Evolutionary conservation across 2,888 invertebrate species (phyloP).

Genomic region (Protonemura montana): DNA sequence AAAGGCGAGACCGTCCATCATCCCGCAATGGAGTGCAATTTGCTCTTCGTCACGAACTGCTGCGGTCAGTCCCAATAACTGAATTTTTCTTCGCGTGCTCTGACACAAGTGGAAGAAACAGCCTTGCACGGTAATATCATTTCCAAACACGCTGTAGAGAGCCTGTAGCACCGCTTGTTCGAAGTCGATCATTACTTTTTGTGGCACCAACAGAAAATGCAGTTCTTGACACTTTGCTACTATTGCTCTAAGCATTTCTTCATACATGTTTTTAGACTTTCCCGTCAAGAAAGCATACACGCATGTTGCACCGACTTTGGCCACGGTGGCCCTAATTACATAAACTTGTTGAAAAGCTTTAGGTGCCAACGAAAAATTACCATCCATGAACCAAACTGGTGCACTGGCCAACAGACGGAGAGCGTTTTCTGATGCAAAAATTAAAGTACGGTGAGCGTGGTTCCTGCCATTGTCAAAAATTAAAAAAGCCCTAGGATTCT

Average conservation of each 20-base stretch:
- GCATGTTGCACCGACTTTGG: not conserved
- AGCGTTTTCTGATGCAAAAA: slow-evolving; percentile 1
- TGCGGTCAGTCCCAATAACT: not conserved
- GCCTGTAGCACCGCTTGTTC: slow-evolving; percentile 2
- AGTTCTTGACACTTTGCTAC: not conserved
- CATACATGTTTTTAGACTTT: not conserved
- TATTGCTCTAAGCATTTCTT: not conserved
- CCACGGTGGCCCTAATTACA: not conserved
- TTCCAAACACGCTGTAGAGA: not conserved
- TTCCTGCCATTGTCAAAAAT: slow-evolving; percentile 7
- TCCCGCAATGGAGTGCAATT: not conserved
- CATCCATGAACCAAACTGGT: not conserved
- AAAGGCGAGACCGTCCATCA: slow-evolving; percentile 8
- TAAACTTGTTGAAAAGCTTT: not conserved
- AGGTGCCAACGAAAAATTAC: not conserved
- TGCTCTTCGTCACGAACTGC: not conserved
- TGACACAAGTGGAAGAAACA: slow-evolving; percentile 1
- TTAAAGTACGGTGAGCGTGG: not conserved
- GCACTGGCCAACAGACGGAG: not conserved
- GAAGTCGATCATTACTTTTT: not conserved
- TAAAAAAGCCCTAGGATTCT: not conserved
- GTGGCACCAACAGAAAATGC: slow-evolving; percentile 12
- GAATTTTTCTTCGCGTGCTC: not conserved
- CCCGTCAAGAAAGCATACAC: not conserved
- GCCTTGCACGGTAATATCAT: not conserved